Evolutionary conservation across 2,888 invertebrate genomes (phyloP), one percentile per base, ranked within the genome.

Genomic region (Bembecia ichneumoniformis): DNA sequence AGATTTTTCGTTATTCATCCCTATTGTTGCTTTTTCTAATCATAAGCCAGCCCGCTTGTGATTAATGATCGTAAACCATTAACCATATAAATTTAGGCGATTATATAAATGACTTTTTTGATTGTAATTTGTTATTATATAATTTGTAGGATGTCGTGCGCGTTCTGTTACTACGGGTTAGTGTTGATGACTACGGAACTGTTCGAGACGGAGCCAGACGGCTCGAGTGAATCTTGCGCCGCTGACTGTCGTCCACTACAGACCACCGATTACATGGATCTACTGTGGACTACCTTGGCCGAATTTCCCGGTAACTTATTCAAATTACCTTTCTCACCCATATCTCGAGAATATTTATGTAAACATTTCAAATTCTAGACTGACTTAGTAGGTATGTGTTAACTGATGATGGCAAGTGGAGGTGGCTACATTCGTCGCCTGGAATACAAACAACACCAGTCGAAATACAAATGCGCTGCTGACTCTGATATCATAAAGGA

Each of bases 121-220:
- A 35, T 35, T 35, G 11, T 35, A 35, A 35, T 35, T 10, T 35
- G 35, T 35, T 40, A 7, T 7, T 13, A 3, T 64, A 95, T 95
- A 96, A 93, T 40, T 7, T 13, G 5, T 64, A 96, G 96, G 96
- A 93, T 96, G 90, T 90, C 94, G 0, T 96, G 96, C 74, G 96
- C 97, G 0, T 97, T 98, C 83, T 96, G 96, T 72, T 98, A 98
- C 78, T 98, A 98, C 72, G 97, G 98, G 0, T 89, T 97, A 36
- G 97, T 98, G 5, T 80, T 98, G 51, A 95, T 98, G 93, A 97
- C 97, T 1, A 98, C 97, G 0, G 97, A 97, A 73, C 78, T 97
- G 49, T 95, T 97, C 78, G 94, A 94, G 74, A 90, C 91, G 47
- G 84, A 73, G 46, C 69, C 75, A 44, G 66, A 50, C 51, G 74